phyloP scores from a whole-genome alignment of 2,888 invertebrate genomes.

The Morpho helenor region DNA sequence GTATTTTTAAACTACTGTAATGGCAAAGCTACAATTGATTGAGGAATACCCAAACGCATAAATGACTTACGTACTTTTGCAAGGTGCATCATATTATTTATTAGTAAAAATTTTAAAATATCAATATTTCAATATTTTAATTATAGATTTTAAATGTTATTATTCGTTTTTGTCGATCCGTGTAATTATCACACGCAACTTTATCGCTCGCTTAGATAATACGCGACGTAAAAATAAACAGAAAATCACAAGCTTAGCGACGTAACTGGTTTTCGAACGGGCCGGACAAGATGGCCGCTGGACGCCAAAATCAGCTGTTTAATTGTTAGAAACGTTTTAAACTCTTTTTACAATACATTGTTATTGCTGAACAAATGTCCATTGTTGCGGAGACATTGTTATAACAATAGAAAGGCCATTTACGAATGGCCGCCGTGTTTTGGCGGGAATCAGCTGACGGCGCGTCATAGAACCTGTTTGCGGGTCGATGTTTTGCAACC shows the following conservation, averaged over 20 bases:
- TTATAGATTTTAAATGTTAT: no score
- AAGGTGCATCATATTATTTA: no score
- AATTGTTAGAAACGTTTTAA: slow-evolving; percentile 22
- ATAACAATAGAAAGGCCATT: slow-evolving; percentile 21
- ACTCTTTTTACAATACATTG: slow-evolving; percentile 7
- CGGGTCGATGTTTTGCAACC: slow-evolving; percentile 16
- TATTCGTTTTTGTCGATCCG: no score
- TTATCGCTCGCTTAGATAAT: slow-evolving; percentile 4
- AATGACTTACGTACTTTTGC: no score
- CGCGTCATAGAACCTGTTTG: slow-evolving; percentile 26
- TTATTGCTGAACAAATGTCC: slow-evolving; percentile 8
- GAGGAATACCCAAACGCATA: no score
- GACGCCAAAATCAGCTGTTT: slow-evolving; percentile 37
- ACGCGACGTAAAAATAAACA: background rate
- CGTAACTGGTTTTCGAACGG: slow-evolving; percentile 32
- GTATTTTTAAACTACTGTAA: no score
- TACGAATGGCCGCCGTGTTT: slow-evolving; percentile 29
- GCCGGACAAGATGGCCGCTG: slow-evolving; percentile 28
- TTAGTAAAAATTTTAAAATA: no score
- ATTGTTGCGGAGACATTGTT: slow-evolving; percentile 24
- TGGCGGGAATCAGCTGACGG: slow-evolving; percentile 43
- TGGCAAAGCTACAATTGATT: no score
- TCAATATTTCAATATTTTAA: no score
- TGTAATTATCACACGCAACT: slow-evolving; percentile 1
- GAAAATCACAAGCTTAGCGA: slow-evolving; percentile 15